phyloP scores from a whole-genome alignment of 2,113 vertebrate species.

The Chrysochloris asiatica region DNA sequence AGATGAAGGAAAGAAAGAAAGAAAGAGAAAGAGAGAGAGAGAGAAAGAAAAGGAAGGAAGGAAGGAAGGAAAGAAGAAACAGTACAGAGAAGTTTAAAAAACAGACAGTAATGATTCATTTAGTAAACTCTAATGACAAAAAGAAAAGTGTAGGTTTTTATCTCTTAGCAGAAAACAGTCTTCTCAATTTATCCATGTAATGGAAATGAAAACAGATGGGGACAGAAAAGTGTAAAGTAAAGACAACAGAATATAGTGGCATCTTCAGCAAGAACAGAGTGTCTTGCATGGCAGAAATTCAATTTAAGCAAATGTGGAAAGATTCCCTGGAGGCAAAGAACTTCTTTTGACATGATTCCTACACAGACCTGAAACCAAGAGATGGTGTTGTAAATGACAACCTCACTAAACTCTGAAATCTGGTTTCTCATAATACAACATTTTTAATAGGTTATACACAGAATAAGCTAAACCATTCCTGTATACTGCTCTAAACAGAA shows the following conservation, averaged over 20 bases:
- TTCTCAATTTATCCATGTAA: not conserved
- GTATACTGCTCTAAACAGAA: accelerated
- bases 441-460: too few species aligned
- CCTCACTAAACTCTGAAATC: not conserved
- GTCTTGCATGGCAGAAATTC: not conserved
- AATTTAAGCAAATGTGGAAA: not conserved
- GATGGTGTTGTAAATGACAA: too few species aligned
- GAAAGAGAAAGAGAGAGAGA: too few species aligned
- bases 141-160: not conserved
- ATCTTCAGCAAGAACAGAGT: not conserved
- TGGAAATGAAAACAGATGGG: not conserved
- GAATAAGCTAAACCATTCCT: not conserved
- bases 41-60: too few species aligned
- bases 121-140: not conserved
- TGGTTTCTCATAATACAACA: not conserved
- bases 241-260: not conserved
- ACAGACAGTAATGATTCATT: too few species aligned
- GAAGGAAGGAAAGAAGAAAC: too few species aligned
- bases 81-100: too few species aligned
- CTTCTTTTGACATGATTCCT: not conserved
- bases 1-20: too few species aligned
- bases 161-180: not conserved
- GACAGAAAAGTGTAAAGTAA: too few species aligned
- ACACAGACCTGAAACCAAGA: not conserved
- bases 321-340: not conserved